Evolutionary conservation across 1,140 invertebrate species (phyloP).

Genomic region (Venturia canescens): DNA sequence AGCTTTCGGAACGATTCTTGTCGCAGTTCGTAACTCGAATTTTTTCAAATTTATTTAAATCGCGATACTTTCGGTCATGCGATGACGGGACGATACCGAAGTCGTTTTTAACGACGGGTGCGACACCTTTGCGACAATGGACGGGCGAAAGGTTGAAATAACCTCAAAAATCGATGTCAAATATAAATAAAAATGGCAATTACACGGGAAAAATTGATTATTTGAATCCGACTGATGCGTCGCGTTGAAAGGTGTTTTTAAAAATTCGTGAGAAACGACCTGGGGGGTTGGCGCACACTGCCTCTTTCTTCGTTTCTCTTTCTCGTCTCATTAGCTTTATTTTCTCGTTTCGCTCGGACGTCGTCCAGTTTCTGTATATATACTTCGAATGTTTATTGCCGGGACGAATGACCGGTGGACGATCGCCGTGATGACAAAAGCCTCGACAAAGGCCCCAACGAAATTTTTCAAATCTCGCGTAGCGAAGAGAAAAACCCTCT

Average conservation of each 20-base stretch:
- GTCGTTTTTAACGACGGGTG: too few species aligned
- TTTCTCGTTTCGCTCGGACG: slow-evolving; percentile 22
- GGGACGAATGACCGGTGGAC: slow-evolving; percentile 34
- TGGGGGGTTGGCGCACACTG: slow-evolving; percentile 22
- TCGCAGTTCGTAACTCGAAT: too few species aligned
- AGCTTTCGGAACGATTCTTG: too few species aligned
- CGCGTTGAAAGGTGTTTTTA: slow-evolving; percentile 1
- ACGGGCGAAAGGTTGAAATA: too few species aligned
- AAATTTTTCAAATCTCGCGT: slow-evolving; percentile 59
- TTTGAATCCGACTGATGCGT: neutral
- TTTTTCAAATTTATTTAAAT: too few species aligned
- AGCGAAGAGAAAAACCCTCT: slow-evolving; percentile 44
- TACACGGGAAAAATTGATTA: neutral
- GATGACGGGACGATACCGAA: too few species aligned
- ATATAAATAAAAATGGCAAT: neutral
- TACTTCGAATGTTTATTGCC: slow-evolving; percentile 33
- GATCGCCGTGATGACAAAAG: slow-evolving; percentile 54
- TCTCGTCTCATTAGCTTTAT: slow-evolving; percentile 14
- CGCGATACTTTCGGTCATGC: too few species aligned
- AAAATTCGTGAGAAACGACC: slow-evolving; percentile 28
- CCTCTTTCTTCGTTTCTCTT: neutral
- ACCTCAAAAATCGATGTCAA: neutral
- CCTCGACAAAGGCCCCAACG: slow-evolving; percentile 50
- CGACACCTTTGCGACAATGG: too few species aligned
- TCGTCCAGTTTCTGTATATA: slow-evolving; percentile 34